Base-by-base conservation (phyloP, 2,113 vertebrate genomes). In the Chroicocephalus ridibundus region DNA sequence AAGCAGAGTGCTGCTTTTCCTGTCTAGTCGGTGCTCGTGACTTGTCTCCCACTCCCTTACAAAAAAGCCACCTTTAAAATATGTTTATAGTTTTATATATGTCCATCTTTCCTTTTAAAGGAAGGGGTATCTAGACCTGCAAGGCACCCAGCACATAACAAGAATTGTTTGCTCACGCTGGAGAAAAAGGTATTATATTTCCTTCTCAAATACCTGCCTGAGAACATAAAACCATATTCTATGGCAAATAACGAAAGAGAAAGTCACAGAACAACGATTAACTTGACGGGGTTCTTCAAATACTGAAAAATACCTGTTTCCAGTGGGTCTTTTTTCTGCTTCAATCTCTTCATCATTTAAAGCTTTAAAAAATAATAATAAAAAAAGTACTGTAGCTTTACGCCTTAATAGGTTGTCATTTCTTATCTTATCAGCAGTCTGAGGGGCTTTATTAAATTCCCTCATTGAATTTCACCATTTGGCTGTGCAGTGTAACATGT, bases 361-460 rank as follows among this genome's bases (percentile, higher is more conserved):
- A 94, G 22, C 21, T 86, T 89, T 71, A 92, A 86, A 68, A 82
- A 92, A 92, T 17, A 24, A 29, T 15, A 54, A 75, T 27, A 9
- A 32, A 82, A 17, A 49, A 75, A 65, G 52, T 44, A 49, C 25
- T 66, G 79, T 34, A 54, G 52, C 58, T 55, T 87, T 80, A 47
- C 15, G n/a, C 49, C n/a, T 86, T 76, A 85, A 77, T 6, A 87
- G 44, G 55, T 20, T 96, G 92, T 82, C 70, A 82, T 52, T 92
- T 78, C 57, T 86, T 90, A 82, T 88, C 77, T 81, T 80, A 94
- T 77, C 88, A 82, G 36, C 49, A 54, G n/a, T 51, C 82, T 52
- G 77, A 75, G 49, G 91, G 46, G 46, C 31, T 90, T 93, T 90
- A 85, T 85, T 91, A 80, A 94, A 92, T 72, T 77, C 78, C 79